Base-by-base conservation (phyloP, 2,113 vertebrate species). In the Hydrochoerus hydrochaeris region DNA sequence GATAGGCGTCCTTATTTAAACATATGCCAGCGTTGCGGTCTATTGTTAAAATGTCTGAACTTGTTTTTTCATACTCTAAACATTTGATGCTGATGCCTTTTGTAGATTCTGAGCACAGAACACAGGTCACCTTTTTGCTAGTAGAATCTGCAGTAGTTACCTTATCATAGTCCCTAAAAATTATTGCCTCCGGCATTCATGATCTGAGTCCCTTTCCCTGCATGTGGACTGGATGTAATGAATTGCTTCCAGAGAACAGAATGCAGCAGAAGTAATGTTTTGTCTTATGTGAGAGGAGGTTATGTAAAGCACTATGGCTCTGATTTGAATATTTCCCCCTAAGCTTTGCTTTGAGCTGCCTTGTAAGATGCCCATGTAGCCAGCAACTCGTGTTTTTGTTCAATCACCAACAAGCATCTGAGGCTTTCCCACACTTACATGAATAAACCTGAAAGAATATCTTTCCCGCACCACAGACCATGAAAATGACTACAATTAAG, bases 391-490 rank as follows among this genome's bases (percentile, higher is more conserved):
- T 0, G 2, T 85, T 69, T 96, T 12, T 88, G 85, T 38, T 16
- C 22, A 91, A 4, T 38, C 30, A 17, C 7, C 19, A 71, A 4
- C 32, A 80, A 91, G 30, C 32, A 57, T 9, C 13, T 83, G 82
- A 94, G 41, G 17, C 8, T 35, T 87, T 87, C 49, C n/a, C 63
- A 73, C 2, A 52, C 10, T 65, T 60, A n/a, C 7, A 4, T 9
- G 38, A 7, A 12, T 65, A 52, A 77, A 19, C 2, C 16, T 65
- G 58, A 75, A 69, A 85, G 11, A 4, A 32, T 32, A 41, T 73
- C 1, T 54, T 20, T 60, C 12, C n/a, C 1, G 6, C 12, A 3
- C 3, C 32, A 1, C 0, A 41, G 30, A 69, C 28, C n/a, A 5
- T 62, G 10, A 83, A 63, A 5, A 60, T 75, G 57, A 80, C 14